phyloP scores from a whole-genome alignment of 2,113 vertebrate species.

The Malaclemys terrapin region DNA sequence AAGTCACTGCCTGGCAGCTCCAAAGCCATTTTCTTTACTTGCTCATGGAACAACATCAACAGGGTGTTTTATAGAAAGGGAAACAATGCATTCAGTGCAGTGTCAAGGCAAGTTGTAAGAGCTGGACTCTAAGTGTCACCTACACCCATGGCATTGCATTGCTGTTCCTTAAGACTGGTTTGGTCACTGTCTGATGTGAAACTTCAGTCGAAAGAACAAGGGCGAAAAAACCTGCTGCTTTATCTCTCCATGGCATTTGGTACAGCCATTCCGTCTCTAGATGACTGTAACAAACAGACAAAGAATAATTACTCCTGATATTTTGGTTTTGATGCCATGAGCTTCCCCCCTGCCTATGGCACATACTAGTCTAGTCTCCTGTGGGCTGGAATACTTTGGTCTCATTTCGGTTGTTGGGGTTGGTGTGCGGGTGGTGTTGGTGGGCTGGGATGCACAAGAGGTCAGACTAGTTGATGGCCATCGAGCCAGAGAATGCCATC shows the following conservation, averaged over 20 bases:
- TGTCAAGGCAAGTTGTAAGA: not conserved
- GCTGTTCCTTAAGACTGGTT: not conserved
- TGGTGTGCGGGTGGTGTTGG: too few species aligned
- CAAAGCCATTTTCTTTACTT: not conserved
- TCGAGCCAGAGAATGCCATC: not conserved
- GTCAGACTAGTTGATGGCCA: not conserved
- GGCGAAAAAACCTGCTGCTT: not conserved
- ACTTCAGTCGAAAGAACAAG: rapidly evolving
- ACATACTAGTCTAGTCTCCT: too few species aligned
- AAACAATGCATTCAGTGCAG: not conserved
- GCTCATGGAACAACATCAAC: not conserved
- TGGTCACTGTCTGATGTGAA: not conserved
- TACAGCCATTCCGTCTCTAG: not conserved
- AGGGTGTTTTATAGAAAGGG: not conserved
- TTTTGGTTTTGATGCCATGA: not conserved
- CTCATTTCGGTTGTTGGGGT: too few species aligned
- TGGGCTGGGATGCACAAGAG: too few species aligned
- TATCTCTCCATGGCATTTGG: not conserved
- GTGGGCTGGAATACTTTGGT: too few species aligned
- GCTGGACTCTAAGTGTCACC: not conserved
- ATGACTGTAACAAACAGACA: not conserved
- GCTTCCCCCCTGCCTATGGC: too few species aligned
- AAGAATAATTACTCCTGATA: not conserved
- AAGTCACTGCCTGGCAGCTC: not conserved
- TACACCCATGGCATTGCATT: not conserved